A percentile compares a stretch with the other conserved stretches of the same genome.
phyloP scores from a whole-genome alignment of 2,797 vertebrate species.

The Diplodus puntazzo region DNA sequence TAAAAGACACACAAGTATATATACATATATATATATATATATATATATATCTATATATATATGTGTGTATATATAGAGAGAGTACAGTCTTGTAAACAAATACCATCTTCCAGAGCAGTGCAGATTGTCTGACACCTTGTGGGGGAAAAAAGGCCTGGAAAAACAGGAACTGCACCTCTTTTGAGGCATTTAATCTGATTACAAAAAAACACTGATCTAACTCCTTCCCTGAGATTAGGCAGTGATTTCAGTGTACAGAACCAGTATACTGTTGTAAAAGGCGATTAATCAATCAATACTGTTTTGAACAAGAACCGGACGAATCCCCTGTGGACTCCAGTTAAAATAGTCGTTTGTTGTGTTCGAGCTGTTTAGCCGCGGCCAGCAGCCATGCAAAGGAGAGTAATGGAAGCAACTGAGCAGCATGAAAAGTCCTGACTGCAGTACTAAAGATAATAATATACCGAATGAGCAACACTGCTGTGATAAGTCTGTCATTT shows the following conservation, averaged over 20 bases:
- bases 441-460: conserved; percentile 46
- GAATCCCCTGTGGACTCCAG: conserved; percentile 42
- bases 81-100: conserved; percentile 79
- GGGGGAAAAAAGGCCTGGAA: conserved; percentile 43
- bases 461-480: conserved; percentile 34
- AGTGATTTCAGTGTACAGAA: conserved; percentile 82
- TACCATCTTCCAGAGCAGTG: conserved; percentile 69
- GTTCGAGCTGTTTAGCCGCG: conserved; percentile 31
- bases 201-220: conserved; percentile 83
- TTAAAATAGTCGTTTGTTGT: conserved; percentile 40
- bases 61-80: conserved; percentile 2
- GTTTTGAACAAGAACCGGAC: conserved; percentile 50
- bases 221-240: conserved; percentile 87
- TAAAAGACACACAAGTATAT: conserved; percentile 59
- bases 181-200: conserved; percentile 74
- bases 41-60: not conserved
- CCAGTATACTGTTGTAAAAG: conserved; percentile 67
- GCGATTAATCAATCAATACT: conserved; percentile 46
- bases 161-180: conserved; percentile 66
- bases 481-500: conserved; percentile 35
- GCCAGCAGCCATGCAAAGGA: conserved; percentile 69
- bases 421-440: conserved; percentile 39
- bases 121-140: conserved; percentile 70
- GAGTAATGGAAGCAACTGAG: conserved; percentile 59
- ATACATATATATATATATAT: no score